Percentiles rank a stretch among this genome's conserved stretches.
Conservation (phyloP, 2,113 vertebrate species). For the Perca schrenkii region DNA sequence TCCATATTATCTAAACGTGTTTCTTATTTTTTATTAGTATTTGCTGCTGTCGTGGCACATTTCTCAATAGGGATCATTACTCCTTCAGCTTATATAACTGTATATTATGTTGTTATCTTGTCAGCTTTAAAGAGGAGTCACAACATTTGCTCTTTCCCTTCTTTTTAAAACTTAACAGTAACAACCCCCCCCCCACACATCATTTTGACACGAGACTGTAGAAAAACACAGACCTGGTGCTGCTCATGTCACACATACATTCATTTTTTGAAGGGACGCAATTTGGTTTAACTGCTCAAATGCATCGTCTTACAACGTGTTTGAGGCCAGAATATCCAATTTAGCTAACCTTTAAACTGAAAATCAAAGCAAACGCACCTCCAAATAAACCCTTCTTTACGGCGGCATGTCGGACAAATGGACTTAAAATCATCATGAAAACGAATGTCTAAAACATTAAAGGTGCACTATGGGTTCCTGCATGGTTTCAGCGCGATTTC, state of each 20-base stretch:
- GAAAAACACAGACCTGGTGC: background rate
- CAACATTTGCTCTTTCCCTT: conserved; percentile 2
- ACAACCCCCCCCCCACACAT: background rate
- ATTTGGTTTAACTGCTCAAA: background rate
- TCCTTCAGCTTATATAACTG: conserved; percentile 18
- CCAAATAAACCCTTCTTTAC: background rate
- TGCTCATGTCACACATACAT: background rate
- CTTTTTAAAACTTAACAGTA: background rate
- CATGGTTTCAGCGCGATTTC: no score
- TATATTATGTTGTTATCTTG: conserved; percentile 37
- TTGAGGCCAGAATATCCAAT: background rate
- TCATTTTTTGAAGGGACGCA: background rate
- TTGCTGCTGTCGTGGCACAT: conserved; percentile 15
- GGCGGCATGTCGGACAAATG: background rate
- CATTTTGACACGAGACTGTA: background rate
- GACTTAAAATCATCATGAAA: background rate
- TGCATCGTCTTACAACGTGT: background rate
- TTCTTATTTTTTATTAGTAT: conserved; percentile 19
- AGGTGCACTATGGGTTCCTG: no score
- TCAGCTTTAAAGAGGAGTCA: conserved; percentile 34
- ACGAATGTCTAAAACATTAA: background rate
- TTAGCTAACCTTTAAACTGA: conserved; percentile 1
- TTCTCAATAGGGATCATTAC: conserved; percentile 33
- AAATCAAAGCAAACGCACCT: background rate
- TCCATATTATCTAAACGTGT: background rate